Evolutionary conservation across 2,888 invertebrate species (phyloP).

Genomic region (Poecilus cupreus): DNA sequence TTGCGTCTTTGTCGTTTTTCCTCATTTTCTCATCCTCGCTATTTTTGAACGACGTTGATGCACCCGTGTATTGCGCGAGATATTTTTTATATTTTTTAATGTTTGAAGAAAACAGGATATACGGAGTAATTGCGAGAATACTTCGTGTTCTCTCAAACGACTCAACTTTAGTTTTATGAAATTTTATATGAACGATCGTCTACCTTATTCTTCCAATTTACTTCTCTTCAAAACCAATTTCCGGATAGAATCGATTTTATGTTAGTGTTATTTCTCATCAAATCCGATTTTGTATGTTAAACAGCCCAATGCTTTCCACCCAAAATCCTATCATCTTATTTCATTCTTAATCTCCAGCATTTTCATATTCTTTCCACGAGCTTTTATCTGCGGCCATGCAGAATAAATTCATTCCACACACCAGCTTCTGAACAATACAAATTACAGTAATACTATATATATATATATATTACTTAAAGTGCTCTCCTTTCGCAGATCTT

Average conservation of each 20-base stretch:
- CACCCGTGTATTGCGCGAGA: slow-evolving; percentile 39
- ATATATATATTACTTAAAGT: no score
- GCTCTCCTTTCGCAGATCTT: no score
- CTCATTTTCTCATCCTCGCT: slow-evolving; percentile 56
- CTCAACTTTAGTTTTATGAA: slow-evolving; percentile 39
- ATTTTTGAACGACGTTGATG: slow-evolving; percentile 57
- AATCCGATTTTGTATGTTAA: slow-evolving; percentile 14
- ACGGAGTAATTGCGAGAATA: slow-evolving; percentile 44
- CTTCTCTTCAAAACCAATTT: slow-evolving; percentile 37
- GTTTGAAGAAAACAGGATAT: slow-evolving; percentile 44
- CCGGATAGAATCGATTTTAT: slow-evolving; percentile 14
- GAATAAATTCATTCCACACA: no score
- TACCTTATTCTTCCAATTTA: slow-evolving; percentile 14
- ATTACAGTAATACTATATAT: no score
- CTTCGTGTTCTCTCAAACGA: slow-evolving; percentile 29
- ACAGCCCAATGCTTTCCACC: not conserved
- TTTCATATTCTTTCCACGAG: not conserved
- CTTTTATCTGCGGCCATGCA: no score
- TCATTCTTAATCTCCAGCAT: not conserved
- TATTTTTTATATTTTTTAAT: slow-evolving; percentile 38
- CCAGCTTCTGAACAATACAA: no score
- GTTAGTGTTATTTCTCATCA: slow-evolving; percentile 25
- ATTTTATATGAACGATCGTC: slow-evolving; percentile 28
- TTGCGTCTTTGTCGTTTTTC: slow-evolving; percentile 53
- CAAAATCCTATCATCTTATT: slow-evolving; percentile 3